phyloP scores from a whole-genome alignment of 1,140 invertebrate genomes.

The Capitella teleta region DNA sequence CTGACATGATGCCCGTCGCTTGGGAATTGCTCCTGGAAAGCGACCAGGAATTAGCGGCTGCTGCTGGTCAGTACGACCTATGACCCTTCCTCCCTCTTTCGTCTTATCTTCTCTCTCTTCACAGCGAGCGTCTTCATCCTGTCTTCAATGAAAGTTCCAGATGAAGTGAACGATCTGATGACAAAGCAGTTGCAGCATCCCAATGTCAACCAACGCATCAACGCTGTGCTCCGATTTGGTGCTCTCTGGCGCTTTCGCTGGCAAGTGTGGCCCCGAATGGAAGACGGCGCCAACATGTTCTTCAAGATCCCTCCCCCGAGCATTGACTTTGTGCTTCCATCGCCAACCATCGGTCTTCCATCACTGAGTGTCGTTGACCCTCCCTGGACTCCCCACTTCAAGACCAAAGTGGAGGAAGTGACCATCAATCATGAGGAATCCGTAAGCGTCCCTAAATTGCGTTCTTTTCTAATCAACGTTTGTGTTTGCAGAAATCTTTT shows the following conservation, averaged over 20 bases:
- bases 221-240: conserved; percentile 80
- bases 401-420: conserved; percentile 97
- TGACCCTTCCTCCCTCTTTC: not conserved
- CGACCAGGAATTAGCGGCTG: conserved; percentile 46
- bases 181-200: conserved; percentile 69
- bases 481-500: conserved; percentile 62
- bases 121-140: conserved; percentile 85
- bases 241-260: conserved; percentile 93
- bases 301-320: conserved; percentile 96
- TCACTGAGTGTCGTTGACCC: conserved; percentile 73
- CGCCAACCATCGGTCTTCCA: conserved; percentile 80
- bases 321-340: conserved; percentile 97
- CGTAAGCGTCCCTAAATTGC: conserved; percentile 50
- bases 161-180: conserved; percentile 77
- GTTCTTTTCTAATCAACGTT: not conserved
- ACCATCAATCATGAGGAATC: conserved; percentile 97
- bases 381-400: conserved; percentile 93
- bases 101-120: conserved; percentile 41
- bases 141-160: conserved; percentile 76
- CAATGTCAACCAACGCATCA: conserved; percentile 63
- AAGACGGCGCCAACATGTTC: conserved; percentile 83
- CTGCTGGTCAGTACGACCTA: conserved; percentile 37
- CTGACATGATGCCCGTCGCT: conserved; percentile 74
- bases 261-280: conserved; percentile 98
- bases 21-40: conserved; percentile 87